Evolutionary conservation across 1,140 invertebrate species (phyloP).

Genomic region (Cylas formicarius): DNA sequence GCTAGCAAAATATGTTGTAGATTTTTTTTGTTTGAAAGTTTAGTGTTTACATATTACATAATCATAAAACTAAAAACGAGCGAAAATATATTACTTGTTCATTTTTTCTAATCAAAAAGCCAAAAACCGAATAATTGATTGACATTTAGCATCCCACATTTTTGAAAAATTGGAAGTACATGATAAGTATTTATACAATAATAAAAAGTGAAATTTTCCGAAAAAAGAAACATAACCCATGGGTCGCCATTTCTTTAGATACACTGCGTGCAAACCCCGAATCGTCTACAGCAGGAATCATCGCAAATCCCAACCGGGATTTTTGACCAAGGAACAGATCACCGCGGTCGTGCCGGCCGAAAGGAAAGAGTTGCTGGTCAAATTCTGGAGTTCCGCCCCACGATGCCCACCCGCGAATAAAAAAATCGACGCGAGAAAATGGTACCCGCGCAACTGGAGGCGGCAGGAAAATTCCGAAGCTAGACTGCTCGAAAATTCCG

Average conservation of each 20-base stretch:
- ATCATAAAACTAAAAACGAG: neutral
- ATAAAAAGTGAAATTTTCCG: constrained; percentile 12
- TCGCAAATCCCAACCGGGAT: constrained; percentile 12
- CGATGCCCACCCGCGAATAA: constrained; percentile 3
- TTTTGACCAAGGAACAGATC: constrained; percentile 22
- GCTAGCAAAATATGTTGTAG: neutral
- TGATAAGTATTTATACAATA: neutral
- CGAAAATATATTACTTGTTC: neutral
- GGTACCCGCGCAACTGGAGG: constrained; percentile 32
- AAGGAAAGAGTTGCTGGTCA: constrained; percentile 15
- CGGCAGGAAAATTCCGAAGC: constrained; percentile 23
- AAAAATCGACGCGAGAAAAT: constrained; percentile 17
- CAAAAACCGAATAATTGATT: no score
- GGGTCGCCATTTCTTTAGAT: constrained; percentile 28
- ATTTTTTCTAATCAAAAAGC: neutral
- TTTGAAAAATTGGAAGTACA: neutral
- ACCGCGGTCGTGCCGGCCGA: constrained; percentile 26
- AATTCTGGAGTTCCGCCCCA: constrained; percentile 15
- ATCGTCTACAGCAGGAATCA: constrained; percentile 30
- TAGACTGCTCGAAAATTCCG: constrained; percentile 32
- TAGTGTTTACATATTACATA: neutral
- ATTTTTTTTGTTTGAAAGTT: neutral
- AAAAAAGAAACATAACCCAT: no score
- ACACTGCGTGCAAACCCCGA: constrained; percentile 26
- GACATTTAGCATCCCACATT: no score